Percentiles rank a stretch among this genome's conserved stretches.
Evolutionary conservation across 2,888 invertebrate species (phyloP).

Genomic region (Fissipunctia ypsillon): DNA sequence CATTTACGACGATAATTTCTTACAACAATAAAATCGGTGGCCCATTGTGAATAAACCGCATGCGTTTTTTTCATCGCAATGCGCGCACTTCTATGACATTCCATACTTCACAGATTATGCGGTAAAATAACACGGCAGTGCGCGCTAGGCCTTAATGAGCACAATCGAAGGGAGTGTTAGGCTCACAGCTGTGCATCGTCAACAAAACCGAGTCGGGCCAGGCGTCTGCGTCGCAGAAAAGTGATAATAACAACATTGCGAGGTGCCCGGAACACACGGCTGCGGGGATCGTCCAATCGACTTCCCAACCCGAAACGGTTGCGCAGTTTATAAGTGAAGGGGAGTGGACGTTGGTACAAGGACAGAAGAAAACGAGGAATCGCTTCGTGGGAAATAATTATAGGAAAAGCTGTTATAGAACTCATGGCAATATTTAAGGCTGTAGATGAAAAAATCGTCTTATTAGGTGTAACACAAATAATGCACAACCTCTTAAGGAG

Average conservation of each 20-base stretch:
- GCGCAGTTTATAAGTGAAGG: conserved; percentile 13
- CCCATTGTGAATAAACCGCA: too few species aligned
- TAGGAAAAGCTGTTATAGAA: background rate
- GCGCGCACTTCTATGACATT: too few species aligned
- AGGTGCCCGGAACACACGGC: conserved; percentile 9
- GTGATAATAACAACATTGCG: conserved; percentile 2
- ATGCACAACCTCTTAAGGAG: too few species aligned
- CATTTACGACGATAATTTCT: too few species aligned
- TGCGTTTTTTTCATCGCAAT: too few species aligned
- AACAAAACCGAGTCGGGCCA: conserved; percentile 5
- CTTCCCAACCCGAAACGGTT: conserved; percentile 1
- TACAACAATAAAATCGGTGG: too few species aligned
- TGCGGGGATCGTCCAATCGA: background rate
- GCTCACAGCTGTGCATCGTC: conserved; percentile 9
- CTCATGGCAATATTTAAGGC: conserved; percentile 5
- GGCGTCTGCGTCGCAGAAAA: too few species aligned
- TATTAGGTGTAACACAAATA: too few species aligned
- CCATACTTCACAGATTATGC: too few species aligned
- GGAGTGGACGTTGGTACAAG: conserved; percentile 12
- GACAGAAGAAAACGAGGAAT: background rate
- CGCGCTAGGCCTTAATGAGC: too few species aligned
- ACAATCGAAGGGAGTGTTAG: too few species aligned
- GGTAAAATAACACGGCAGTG: too few species aligned
- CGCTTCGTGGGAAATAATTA: conserved; percentile 5
- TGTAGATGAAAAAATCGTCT: background rate